Base-by-base conservation (phyloP, 2,113 vertebrate species). In the Agapornis roseicollis region DNA sequence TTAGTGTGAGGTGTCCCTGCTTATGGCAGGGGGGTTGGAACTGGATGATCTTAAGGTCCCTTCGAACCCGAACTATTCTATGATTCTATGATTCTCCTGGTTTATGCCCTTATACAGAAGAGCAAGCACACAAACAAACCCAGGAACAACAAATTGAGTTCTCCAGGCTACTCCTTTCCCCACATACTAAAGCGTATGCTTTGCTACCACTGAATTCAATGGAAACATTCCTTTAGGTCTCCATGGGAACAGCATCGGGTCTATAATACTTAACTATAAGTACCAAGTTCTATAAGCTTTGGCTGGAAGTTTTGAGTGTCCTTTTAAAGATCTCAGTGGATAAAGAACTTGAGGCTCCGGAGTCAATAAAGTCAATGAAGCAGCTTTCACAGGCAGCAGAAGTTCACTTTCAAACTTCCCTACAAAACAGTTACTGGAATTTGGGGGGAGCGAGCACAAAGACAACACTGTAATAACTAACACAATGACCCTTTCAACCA, bases 401-500 rank as follows among this genome's bases (percentile, higher is more conserved):
- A 93, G 96, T 96, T 95, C 96, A 89, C 82, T 96, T 90, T 47
- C 89, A 56, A 95, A 94, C 89, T 95, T 80, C 64, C 79, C 78
- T 70, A 72, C 92, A 69, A 89, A 96, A 90, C 16, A 96, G 85
- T 93, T 88, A 64, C 92, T 96, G 95, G 96, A 86, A 93, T 95
- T 94, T 83, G 73, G 83, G 66, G 92, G 47, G 73, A 95, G 90
- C 0, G 25, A 96, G 85, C 80, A 96, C 92, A 96, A 96, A 96
- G 94, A 69, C 90, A 95, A 96, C 93, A 92, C 92, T 96, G 94
- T 95, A 96, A 95, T 89, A 96, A 93, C 82, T 25, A 39, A 84
- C 88, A 96, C 96, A 97, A 95, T 95, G 93, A 95, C 90, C 83
- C 94, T 95, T 97, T 96, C 90, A 96, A 69, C 56, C 20, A 52